These are phyloP conservation scores for Tridacna gigas DNA, from an alignment of 2,888 invertebrate genomes.

Conservation along the genomic window DNA sequence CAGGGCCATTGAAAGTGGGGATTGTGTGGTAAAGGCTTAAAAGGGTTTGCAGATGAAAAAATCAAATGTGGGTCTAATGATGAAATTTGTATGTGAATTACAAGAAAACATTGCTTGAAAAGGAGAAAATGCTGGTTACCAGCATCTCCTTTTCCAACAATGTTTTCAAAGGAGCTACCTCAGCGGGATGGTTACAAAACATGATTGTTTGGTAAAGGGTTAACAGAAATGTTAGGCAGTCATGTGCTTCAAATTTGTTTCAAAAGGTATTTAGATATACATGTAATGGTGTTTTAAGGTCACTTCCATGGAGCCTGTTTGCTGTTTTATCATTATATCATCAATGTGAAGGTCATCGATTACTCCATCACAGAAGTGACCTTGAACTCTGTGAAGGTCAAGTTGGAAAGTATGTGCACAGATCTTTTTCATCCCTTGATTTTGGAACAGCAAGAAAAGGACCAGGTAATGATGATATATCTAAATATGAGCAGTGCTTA, in stretches of 20 bases:
- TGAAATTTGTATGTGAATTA: too few species aligned
- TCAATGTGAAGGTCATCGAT: slow-evolving; percentile 69
- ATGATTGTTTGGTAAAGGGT: too few species aligned
- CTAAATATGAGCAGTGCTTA: background rate
- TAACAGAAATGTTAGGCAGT: background rate
- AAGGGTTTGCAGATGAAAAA: too few species aligned
- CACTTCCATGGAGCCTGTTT: slow-evolving; percentile 50
- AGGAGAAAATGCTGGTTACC: too few species aligned
- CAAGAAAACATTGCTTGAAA: too few species aligned
- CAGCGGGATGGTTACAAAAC: too few species aligned
- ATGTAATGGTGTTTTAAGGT: slow-evolving; percentile 23
- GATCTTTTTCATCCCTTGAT: slow-evolving; percentile 58
- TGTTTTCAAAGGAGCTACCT: too few species aligned
- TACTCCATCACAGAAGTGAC: slow-evolving; percentile 70
- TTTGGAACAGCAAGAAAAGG: slow-evolving; percentile 34
- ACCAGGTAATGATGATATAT: slow-evolving; percentile 38
- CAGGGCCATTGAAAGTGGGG: too few species aligned
- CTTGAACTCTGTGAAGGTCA: slow-evolving; percentile 59
- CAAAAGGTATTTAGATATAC: too few species aligned
- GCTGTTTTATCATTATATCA: slow-evolving; percentile 58
- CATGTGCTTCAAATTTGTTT: background rate
- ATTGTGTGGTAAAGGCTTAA: too few species aligned
- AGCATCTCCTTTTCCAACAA: too few species aligned
- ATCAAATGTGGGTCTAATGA: too few species aligned
- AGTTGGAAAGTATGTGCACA: slow-evolving; percentile 65